phyloP scores from a whole-genome alignment of 92 coral and sea anemone species.

The Siderastrea radians region DNA sequence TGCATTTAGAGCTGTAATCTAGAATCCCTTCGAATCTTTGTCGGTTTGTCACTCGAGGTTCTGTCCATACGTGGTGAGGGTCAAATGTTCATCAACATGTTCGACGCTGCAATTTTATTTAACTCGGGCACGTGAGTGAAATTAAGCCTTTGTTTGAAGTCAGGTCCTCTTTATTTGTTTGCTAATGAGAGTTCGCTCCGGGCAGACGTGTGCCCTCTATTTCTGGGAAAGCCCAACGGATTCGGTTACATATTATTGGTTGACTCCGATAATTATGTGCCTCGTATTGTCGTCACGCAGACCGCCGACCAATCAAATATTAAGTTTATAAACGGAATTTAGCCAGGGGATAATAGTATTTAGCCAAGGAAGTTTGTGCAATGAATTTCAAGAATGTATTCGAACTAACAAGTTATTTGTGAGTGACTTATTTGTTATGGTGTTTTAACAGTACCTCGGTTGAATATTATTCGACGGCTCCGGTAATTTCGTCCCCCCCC shows the following conservation, averaged over 20 bases:
- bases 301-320: slow-evolving; percentile 40
- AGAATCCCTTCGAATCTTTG: too few species aligned
- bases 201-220: slow-evolving; percentile 45
- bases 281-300: not conserved
- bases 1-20: too few species aligned
- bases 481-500: not conserved
- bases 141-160: slow-evolving; percentile 18
- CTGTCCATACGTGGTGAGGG: slow-evolving; percentile 45
- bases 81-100: slow-evolving; percentile 34
- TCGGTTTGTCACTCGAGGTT: not conserved
- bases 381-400: too few species aligned
- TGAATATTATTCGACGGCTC: not conserved
- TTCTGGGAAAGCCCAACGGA: slow-evolving; percentile 77
- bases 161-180: not conserved
- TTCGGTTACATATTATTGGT: slow-evolving; percentile 39
- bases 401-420: too few species aligned
- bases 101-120: not conserved
- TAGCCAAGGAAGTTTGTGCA: too few species aligned
- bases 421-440: too few species aligned
- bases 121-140: slow-evolving; percentile 34
- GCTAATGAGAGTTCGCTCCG: too few species aligned
- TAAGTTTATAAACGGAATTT: too few species aligned
- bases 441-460: too few species aligned
- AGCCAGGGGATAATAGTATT: too few species aligned
- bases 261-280: not conserved